Base-by-base conservation (phyloP, 1,140 invertebrate genomes). In the Leptopilina clavipes region DNA sequence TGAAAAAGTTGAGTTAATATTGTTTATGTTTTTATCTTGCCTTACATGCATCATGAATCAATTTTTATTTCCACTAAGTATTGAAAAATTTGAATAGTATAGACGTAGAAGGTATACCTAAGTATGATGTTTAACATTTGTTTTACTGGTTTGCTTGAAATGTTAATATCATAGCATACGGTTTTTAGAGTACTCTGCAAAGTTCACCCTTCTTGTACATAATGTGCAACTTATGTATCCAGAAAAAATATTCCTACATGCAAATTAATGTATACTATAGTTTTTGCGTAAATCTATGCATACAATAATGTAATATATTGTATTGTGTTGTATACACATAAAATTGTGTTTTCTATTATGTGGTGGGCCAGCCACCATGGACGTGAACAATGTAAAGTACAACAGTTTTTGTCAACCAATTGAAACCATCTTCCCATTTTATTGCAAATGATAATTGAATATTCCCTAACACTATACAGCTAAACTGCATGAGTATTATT, bases 311-410 rank as follows among this genome's bases (percentile, higher is more conserved):
- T n/a, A n/a, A 70, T 71, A 73, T 79, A 80, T 78, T 37, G n/a
- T n/a, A 31, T 31, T 31, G 25, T 31, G 5, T 31, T 31, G 25
- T 31, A 31, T 5, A 31, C 5, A 5, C 75, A 76, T 76, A 40
- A 3, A 17, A 22, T 31, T 74, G 54, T 25, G 76, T 76, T 31
- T 72, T 77, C 77, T 80, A 78, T 77, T 82, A 82, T 77, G 80
- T 8, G 65, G 77, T 82, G 81, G 81, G 74, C 81, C 81, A 82
- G 81, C 81, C 81, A 81, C 77, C 77, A 74, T 72, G 77, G 78
- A 83, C 79, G 78, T 76, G 76, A 78, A 79, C 79, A 79, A 79
- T 65, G 59, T 31, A 3, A 12, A 25, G 25, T 65, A 11, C 22
- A 31, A 11, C 14, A 65, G 8, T 65, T 65, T 31, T 31, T 31